Percentiles rank a stretch among this genome's conserved stretches.
phyloP scores from a whole-genome alignment of 2,113 vertebrate species.

The Merops nubicus region DNA sequence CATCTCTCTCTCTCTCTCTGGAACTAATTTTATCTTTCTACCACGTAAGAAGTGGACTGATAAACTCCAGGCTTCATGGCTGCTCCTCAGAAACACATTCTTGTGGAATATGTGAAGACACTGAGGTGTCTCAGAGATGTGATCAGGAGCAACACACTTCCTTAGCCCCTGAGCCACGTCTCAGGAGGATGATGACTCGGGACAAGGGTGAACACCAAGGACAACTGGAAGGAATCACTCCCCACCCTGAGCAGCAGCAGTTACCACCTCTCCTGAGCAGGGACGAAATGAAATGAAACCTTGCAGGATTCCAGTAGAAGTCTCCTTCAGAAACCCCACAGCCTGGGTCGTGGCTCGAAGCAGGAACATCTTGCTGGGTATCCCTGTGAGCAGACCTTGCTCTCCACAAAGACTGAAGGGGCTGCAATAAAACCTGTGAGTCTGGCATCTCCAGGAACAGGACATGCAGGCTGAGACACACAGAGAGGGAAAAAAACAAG shows the following conservation, averaged over 20 bases:
- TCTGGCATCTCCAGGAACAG: not conserved
- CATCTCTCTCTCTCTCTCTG: not conserved
- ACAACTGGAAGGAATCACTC: not conserved
- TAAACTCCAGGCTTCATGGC: conserved; percentile 12
- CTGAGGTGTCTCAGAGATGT: not conserved
- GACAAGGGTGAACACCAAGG: not conserved
- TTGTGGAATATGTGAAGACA: not conserved
- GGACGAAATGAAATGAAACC: not conserved
- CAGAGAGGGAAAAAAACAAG: not conserved
- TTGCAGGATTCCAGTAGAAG: not conserved
- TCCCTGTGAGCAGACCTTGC: not conserved
- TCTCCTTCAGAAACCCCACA: not conserved
- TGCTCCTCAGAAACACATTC: conserved; percentile 33
- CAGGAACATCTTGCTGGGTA: not conserved
- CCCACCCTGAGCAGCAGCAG: not conserved
- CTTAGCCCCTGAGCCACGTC: not conserved
- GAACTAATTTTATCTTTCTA: conserved; percentile 39
- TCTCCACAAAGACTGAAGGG: not conserved
- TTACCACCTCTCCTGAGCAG: fast-evolving
- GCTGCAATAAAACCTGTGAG: not conserved
- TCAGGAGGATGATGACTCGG: not conserved
- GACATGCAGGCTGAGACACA: not conserved
- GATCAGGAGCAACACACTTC: not conserved
- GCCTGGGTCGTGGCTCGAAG: not conserved
- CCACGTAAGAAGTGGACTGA: not conserved